A percentile compares a stretch with the other conserved stretches of the same genome.
Conservation (phyloP, 2,113 vertebrate genomes). For the Tetraodon nigroviridis region DNA sequence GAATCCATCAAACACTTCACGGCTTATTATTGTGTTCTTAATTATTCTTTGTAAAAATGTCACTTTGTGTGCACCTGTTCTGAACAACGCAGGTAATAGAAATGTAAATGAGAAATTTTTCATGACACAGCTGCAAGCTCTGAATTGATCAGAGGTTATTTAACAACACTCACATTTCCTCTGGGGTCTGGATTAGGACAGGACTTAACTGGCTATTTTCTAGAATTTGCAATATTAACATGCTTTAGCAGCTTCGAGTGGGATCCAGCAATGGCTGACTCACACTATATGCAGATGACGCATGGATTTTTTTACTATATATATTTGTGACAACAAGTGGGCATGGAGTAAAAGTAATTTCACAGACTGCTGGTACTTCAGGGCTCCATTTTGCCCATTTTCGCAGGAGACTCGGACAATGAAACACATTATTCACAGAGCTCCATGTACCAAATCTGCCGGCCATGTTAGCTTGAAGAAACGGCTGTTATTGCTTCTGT, state of each 20-base stretch:
- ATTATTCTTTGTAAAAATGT: constrained; percentile 2
- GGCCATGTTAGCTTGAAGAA: constrained; percentile 50
- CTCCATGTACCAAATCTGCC: constrained; percentile 31
- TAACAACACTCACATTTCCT: constrained; percentile 25
- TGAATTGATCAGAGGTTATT: constrained; percentile 25
- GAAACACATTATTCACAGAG: constrained; percentile 68
- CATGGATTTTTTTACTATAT: background rate
- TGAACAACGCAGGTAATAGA: too few species aligned
- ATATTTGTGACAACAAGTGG: constrained; percentile 26
- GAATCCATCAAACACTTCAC: constrained; percentile 32
- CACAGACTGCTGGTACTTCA: constrained; percentile 45
- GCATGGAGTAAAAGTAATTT: constrained; percentile 41
- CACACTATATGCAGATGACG: background rate
- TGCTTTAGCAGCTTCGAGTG: background rate
- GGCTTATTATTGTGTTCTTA: constrained; percentile 27
- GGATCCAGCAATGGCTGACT: background rate
- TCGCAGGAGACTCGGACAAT: constrained; percentile 61
- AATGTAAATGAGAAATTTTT: constrained; percentile 23
- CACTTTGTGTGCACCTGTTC: too few species aligned
- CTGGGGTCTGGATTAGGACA: constrained; percentile 1
- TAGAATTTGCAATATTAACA: background rate
- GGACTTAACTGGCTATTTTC: constrained; percentile 8
- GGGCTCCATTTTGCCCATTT: constrained; percentile 38
- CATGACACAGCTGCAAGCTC: constrained; percentile 8
- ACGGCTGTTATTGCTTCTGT: constrained; percentile 66